Evolutionary conservation across 1,140 invertebrate genomes (phyloP).

Genomic region (Argopecten irradians): DNA sequence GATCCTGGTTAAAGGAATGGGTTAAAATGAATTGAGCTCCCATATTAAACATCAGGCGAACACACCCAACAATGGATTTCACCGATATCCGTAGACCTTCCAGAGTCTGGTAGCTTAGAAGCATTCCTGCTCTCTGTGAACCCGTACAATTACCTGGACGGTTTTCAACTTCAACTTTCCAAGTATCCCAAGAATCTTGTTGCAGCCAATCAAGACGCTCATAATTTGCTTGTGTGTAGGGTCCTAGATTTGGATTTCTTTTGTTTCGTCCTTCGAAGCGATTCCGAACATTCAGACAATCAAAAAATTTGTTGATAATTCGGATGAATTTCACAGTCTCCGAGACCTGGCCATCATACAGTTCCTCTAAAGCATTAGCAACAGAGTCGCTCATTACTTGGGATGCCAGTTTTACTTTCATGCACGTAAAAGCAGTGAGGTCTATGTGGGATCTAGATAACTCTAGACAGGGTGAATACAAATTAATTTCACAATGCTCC

Average conservation of each 20-base stretch:
- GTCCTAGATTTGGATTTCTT: conserved; percentile 42
- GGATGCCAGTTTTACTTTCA: conserved; percentile 50
- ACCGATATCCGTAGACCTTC: conserved; percentile 45
- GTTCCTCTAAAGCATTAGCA: too few relatives aligned
- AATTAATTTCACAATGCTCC: conserved; percentile 42
- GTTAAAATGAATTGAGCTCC: conserved; percentile 46
- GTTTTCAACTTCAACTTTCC: conserved; percentile 32
- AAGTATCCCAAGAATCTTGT: conserved; percentile 37
- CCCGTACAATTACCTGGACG: conserved; percentile 40
- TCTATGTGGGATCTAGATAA: conserved; percentile 41
- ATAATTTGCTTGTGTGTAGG: conserved; percentile 30
- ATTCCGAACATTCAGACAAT: conserved; percentile 54
- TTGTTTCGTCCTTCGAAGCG: conserved; percentile 37
- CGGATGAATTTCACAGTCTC: conserved; percentile 41
- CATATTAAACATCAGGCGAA: conserved; percentile 37
- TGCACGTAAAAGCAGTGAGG: conserved; percentile 37
- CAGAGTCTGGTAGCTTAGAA: conserved; percentile 47
- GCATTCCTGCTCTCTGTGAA: conserved; percentile 42
- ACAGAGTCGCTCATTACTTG: conserved; percentile 52
- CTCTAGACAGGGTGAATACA: conserved; percentile 43
- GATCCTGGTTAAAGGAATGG: conserved; percentile 51
- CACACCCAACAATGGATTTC: conserved; percentile 42
- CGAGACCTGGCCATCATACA: conserved; percentile 36
- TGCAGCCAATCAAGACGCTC: conserved; percentile 37
- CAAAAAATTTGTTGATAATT: conserved; percentile 55